Conservation (phyloP, 2,113 vertebrate genomes). For the Corynorhinus townsendii region DNA sequence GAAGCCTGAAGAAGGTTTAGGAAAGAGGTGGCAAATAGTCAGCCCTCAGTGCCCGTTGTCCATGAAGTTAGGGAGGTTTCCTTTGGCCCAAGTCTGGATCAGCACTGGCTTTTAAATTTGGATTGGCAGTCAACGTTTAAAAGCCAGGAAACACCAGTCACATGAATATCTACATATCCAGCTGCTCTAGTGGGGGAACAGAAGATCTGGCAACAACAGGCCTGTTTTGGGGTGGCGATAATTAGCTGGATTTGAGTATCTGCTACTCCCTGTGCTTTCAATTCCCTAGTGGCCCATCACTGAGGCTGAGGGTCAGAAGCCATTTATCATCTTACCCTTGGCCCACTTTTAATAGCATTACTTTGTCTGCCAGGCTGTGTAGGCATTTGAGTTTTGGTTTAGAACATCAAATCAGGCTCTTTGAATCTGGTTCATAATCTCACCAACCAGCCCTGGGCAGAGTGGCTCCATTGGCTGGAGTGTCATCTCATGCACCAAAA, state of each 20-base stretch:
- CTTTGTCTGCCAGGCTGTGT: not conserved
- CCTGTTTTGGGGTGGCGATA: not conserved
- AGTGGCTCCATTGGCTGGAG: not conserved
- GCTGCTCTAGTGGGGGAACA: not conserved
- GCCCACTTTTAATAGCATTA: not conserved
- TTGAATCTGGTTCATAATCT: not conserved
- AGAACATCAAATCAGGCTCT: not conserved
- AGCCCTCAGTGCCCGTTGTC: not conserved
- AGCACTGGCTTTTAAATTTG: not conserved
- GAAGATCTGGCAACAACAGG: not conserved
- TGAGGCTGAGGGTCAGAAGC: not conserved
- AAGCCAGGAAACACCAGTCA: not conserved
- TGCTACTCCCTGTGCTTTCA: not conserved
- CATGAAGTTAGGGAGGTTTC: not conserved
- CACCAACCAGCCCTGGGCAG: not conserved
- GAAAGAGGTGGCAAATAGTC: not conserved
- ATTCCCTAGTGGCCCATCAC: not conserved
- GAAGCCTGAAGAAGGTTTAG: not conserved
- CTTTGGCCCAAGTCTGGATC: not conserved
- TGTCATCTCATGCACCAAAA: not conserved
- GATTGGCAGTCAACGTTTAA: not conserved
- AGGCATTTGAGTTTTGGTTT: not conserved
- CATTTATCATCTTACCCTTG: not conserved
- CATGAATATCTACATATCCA: not conserved
- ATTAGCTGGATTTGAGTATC: not conserved